These are phyloP conservation scores for Morpho deidamia DNA, from an alignment of 2,888 invertebrate species.

Conservation along the genomic window DNA sequence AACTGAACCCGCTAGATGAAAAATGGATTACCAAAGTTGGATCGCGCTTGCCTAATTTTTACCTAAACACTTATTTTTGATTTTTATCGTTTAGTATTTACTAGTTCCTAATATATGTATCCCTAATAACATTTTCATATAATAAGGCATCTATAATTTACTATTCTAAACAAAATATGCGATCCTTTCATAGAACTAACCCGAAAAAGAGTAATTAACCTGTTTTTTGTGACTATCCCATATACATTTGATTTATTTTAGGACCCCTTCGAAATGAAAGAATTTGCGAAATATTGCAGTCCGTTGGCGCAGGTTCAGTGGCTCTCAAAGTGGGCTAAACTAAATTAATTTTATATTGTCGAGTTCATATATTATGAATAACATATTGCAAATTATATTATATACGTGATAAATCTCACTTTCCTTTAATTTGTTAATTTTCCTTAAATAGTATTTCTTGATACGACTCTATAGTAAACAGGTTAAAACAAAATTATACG, in stretches of 20 bases:
- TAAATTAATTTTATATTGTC: too few species aligned
- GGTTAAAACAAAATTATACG: too few species aligned
- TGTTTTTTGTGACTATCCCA: constrained; percentile 67
- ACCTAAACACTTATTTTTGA: too few species aligned
- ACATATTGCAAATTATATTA: neutral
- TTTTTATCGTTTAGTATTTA: constrained; percentile 1
- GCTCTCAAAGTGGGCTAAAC: constrained; percentile 40
- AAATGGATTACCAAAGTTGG: neutral
- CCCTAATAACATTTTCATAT: neutral
- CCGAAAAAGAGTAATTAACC: constrained; percentile 70
- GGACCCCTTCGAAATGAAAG: constrained; percentile 67
- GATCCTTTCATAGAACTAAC: constrained; percentile 63
- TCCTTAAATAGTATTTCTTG: too few species aligned
- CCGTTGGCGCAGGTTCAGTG: constrained; percentile 47
- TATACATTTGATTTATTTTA: constrained; percentile 75
- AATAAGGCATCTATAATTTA: neutral
- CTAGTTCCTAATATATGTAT: neutral
- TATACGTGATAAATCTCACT: too few species aligned
- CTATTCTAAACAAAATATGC: constrained; percentile 28
- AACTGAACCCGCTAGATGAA: neutral
- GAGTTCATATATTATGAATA: neutral
- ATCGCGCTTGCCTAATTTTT: too few species aligned
- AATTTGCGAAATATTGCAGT: constrained; percentile 73
- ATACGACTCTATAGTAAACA: too few species aligned
- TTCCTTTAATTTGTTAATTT: too few species aligned